Base-by-base conservation (phyloP, 2,113 vertebrate genomes). In the Isurus oxyrinchus region DNA sequence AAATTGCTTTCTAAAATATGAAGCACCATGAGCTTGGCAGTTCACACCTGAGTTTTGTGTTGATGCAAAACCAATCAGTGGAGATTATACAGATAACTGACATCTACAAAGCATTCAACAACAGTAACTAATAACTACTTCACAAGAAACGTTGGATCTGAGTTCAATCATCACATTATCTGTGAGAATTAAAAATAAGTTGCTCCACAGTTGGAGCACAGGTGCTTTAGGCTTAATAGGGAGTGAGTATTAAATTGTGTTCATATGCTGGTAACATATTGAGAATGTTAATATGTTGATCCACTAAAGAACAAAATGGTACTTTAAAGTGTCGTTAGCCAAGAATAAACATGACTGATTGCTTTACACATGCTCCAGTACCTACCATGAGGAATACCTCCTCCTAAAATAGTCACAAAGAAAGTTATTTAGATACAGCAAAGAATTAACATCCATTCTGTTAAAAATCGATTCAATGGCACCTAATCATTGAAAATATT, bases 351-450 rank as follows among this genome's bases (percentile, higher is more conserved):
- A 14, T 31, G 63, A 53, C 27, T 35, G 27, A 76, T 44, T 67
- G 23, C 49, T 69, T 72, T 67, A 76, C 94, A 49, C n/a, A 23
- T 67, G 61, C 21, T 67, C 76, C 53, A 96, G 21, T 61, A 97
- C 97, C 97, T 98, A 98, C 97, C 97, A 96, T 98, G 97, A 96
- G 97, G 97, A 40, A 98, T 66, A 19, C 97, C 97, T 96, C 31
- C 94, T 96, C 97, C 97, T 98, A 96, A 96, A 97, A 97, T 81
- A 96, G 87, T 84, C 93, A 97, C 96, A 96, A 16, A 96, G 40
- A 96, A 61, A 91, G 16, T 31, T 31, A 95, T 19, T 95, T 72
- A 53, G 49, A 35, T 72, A 35, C 4, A 95, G 13, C 66, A 53
- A 2, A 14, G 25, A 35, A 55, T 14, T 76, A 35, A 76, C 21